phyloP scores from a whole-genome alignment of 2,888 invertebrate genomes.

The Hyppa rectilinea region DNA sequence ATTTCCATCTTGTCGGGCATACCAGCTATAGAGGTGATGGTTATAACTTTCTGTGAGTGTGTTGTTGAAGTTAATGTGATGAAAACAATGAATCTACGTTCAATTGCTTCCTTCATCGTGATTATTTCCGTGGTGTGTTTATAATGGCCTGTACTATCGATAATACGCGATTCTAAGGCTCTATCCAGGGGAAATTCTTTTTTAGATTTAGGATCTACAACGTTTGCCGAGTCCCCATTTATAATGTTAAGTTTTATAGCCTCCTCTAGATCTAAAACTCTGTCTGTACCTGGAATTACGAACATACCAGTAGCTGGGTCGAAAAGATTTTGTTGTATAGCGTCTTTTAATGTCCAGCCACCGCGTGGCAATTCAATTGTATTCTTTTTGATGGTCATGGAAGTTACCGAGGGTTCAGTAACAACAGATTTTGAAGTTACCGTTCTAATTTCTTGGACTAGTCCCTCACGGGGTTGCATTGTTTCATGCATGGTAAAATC shows the following conservation, averaged over 20 bases:
- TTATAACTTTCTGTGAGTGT: slow-evolving; percentile 91
- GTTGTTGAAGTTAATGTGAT: slow-evolving; percentile 87
- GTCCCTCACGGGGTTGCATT: slow-evolving; percentile 73
- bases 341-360: slow-evolving; percentile 96
- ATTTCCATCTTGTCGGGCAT: slow-evolving; percentile 94
- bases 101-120: slow-evolving; percentile 94
- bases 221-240: slow-evolving; percentile 95
- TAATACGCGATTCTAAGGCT: slow-evolving; percentile 94
- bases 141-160: slow-evolving; percentile 95
- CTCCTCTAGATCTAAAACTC: slow-evolving; percentile 96
- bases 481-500: slow-evolving; percentile 82
- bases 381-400: slow-evolving; percentile 91
- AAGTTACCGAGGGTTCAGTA: slow-evolving; percentile 88
- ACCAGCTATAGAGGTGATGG: slow-evolving; percentile 93
- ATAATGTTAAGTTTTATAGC: slow-evolving; percentile 96
- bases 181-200: slow-evolving; percentile 92
- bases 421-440: slow-evolving; percentile 83
- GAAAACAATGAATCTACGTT: slow-evolving; percentile 91
- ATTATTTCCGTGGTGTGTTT: slow-evolving; percentile 88
- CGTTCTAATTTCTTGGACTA: slow-evolving; percentile 81
- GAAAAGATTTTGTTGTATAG: slow-evolving; percentile 95
- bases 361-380: slow-evolving; percentile 95
- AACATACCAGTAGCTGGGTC: slow-evolving; percentile 96
- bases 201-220: slow-evolving; percentile 94
- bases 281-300: slow-evolving; percentile 96